Evolutionary conservation across 1,140 invertebrate genomes (phyloP).

Genomic region (Venustaconcha ellipsiformis): DNA sequence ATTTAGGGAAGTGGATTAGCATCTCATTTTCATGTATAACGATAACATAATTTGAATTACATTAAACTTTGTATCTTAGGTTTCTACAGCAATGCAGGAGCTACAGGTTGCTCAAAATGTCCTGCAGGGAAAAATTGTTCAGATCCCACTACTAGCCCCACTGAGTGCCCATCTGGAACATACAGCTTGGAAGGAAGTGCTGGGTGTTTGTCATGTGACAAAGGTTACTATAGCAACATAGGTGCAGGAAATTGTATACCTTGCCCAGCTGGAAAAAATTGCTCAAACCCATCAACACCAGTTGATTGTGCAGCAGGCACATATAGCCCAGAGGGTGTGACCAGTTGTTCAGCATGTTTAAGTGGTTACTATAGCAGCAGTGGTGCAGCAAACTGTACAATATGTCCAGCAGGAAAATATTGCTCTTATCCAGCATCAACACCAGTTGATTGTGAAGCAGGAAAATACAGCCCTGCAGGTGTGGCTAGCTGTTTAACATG

Average conservation of each 20-base stretch:
- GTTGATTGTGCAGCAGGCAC: constrained; percentile 30
- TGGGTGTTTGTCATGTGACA: constrained; percentile 24
- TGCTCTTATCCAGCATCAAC: constrained; percentile 1
- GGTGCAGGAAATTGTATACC: constrained; percentile 9
- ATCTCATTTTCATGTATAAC: no score
- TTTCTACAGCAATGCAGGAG: constrained; percentile 14
- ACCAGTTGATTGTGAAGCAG: constrained; percentile 21
- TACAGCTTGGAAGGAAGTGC: constrained; percentile 24
- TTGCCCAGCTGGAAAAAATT: constrained; percentile 24
- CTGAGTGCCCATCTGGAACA: constrained; percentile 10
- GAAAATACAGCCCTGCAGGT: constrained; percentile 36
- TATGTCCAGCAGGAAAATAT: constrained; percentile 19
- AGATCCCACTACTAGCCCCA: constrained; percentile 9
- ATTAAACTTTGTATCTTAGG: constrained; percentile 31
- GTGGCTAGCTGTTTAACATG: constrained; percentile 31
- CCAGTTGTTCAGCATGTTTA: constrained; percentile 22
- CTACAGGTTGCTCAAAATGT: constrained; percentile 35
- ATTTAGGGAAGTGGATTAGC: no score
- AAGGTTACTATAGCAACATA: constrained; percentile 35
- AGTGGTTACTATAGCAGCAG: constrained; percentile 29
- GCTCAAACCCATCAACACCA: background rate
- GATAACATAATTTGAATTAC: no score
- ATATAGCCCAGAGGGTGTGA: constrained; percentile 18
- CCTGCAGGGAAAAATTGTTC: constrained; percentile 42
- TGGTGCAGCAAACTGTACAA: constrained; percentile 9